Percentiles rank a stretch among this genome's conserved stretches.
These are phyloP conservation scores for Arenaria interpres DNA, from an alignment of 2,113 vertebrate genomes.

Conservation along the genomic window DNA sequence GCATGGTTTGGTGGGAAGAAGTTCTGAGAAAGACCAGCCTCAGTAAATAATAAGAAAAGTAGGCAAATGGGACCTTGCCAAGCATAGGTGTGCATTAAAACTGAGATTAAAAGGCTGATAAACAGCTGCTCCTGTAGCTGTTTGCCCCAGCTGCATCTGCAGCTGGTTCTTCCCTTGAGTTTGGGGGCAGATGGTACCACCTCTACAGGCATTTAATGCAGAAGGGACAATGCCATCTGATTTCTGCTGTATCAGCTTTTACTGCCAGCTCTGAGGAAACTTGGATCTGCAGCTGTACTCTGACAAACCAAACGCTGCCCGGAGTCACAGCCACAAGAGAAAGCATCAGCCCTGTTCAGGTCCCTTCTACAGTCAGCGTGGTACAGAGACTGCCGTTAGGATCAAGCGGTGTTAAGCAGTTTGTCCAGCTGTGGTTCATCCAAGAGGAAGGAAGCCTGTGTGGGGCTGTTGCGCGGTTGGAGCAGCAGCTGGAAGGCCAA, in stretches of 20 bases:
- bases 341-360: not conserved
- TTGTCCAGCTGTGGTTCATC: not conserved
- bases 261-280: not conserved
- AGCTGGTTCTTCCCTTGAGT: not conserved
- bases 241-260: not conserved
- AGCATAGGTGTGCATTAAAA: not conserved
- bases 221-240: not conserved
- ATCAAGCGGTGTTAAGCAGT: fast-evolving
- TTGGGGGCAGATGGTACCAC: not conserved
- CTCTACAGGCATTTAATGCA: fast-evolving
- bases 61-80: not conserved
- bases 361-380: not conserved
- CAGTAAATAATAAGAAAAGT: not conserved
- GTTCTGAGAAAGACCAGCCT: not conserved
- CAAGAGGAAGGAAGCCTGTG: not conserved
- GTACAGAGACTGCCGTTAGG: not conserved
- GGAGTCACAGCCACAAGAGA: not conserved
- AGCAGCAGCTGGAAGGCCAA: not conserved
- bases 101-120: not conserved
- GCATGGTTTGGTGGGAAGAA: not conserved
- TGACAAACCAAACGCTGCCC: not conserved
- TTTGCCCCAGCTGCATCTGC: not conserved
- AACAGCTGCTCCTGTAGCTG: not conserved
- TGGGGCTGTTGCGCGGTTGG: not conserved
- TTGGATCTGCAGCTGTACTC: not conserved